These are phyloP conservation scores for Brachyalestes nurse DNA, from an alignment of 2,797 vertebrate species.

Conservation along the genomic window DNA sequence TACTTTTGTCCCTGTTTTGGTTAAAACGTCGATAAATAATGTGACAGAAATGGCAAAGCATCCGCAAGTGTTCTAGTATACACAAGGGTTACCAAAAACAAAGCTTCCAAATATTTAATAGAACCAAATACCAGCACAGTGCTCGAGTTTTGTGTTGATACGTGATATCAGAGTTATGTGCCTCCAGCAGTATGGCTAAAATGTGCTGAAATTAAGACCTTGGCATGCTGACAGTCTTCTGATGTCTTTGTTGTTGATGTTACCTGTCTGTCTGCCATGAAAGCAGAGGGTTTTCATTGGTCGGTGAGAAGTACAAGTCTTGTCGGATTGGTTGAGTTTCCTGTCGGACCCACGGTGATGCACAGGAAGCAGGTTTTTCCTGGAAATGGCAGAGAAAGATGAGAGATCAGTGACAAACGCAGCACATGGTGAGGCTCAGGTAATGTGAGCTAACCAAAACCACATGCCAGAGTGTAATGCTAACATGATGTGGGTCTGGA, in stretches of 20 bases:
- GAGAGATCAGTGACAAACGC: constrained; percentile 27
- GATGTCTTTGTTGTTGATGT: neutral
- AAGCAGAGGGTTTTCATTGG: constrained; percentile 30
- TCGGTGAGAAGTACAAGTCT: constrained; percentile 1
- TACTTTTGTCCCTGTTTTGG: no score
- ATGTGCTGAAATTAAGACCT: neutral
- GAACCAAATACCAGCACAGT: no score
- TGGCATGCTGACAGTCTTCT: neutral
- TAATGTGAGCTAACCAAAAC: constrained; percentile 28
- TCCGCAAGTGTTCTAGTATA: no score
- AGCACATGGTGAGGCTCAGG: constrained; percentile 14
- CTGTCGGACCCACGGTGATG: constrained; percentile 34
- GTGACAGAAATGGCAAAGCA: no score
- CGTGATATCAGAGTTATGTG: no score
- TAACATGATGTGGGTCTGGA: neutral
- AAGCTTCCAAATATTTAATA: no score
- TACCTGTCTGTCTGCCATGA: constrained; percentile 6
- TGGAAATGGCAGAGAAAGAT: constrained; percentile 40
- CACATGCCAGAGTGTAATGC: constrained; percentile 23
- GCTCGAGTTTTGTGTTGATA: no score
- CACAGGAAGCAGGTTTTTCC: constrained; percentile 41
- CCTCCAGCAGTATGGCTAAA: neutral
- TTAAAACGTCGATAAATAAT: no score
- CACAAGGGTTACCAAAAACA: no score
- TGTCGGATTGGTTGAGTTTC: constrained; percentile 33